These are phyloP conservation scores for Augochlorella aurata DNA, from an alignment of 2,888 invertebrate genomes.

Conservation along the genomic window DNA sequence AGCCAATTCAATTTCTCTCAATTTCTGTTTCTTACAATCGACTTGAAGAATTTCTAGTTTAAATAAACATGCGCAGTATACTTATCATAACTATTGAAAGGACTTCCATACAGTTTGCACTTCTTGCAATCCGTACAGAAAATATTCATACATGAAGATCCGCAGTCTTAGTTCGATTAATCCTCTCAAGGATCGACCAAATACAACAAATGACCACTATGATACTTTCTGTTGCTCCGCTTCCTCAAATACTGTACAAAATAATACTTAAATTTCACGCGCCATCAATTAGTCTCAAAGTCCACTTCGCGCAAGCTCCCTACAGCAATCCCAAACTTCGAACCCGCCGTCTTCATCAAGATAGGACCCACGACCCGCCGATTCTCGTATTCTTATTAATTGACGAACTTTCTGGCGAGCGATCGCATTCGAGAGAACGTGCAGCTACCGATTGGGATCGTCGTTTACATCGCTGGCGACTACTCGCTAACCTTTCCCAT, in stretches of 20 bases:
- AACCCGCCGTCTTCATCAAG: constrained; percentile 3
- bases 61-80: too few species aligned
- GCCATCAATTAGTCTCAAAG: not conserved
- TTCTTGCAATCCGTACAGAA: too few species aligned
- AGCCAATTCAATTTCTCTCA: too few species aligned
- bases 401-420: constrained; percentile 56
- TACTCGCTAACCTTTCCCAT: constrained; percentile 6
- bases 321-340: not conserved
- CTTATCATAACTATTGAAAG: too few species aligned
- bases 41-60: too few species aligned
- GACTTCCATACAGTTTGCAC: too few species aligned
- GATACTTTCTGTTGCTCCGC: too few species aligned
- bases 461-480: constrained; percentile 2
- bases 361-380: constrained; percentile 41
- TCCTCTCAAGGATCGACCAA: too few species aligned
- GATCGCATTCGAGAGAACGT: constrained; percentile 36
- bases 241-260: not conserved
- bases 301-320: not conserved
- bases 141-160: too few species aligned
- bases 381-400: constrained; percentile 57
- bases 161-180: too few species aligned
- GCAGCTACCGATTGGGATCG: constrained; percentile 21
- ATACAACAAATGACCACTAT: too few species aligned
- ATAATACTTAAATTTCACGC: not conserved
- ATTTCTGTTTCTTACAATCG: too few species aligned